Evolutionary conservation across 2,797 vertebrate species (phyloP).

Genomic region (Anabas testudineus): DNA sequence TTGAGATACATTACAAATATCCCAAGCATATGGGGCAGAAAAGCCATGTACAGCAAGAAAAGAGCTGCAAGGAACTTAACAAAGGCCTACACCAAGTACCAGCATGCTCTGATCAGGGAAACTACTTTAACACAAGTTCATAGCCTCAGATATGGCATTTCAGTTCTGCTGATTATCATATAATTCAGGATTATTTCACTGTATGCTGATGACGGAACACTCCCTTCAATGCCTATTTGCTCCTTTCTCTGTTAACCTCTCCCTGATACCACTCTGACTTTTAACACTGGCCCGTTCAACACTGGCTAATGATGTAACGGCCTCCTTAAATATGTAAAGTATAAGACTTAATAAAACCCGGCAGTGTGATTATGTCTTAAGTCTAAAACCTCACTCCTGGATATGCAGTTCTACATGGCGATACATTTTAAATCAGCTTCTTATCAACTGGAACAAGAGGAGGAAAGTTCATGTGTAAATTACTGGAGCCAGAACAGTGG

Average conservation of each 20-base stretch:
- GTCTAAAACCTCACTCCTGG: constrained; percentile 74
- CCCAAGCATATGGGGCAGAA: constrained; percentile 57
- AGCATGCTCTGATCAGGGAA: constrained; percentile 67
- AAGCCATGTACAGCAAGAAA: constrained; percentile 75
- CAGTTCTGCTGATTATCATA: constrained; percentile 75
- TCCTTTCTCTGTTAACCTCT: constrained; percentile 74
- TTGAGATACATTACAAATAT: constrained; percentile 66
- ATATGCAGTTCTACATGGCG: constrained; percentile 77
- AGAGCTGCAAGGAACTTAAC: constrained; percentile 66
- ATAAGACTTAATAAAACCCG: constrained; percentile 80
- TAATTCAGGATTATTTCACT: constrained; percentile 81
- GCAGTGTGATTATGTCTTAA: constrained; percentile 77
- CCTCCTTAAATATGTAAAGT: constrained; percentile 86
- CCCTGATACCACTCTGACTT: constrained; percentile 75
- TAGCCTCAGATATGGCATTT: constrained; percentile 62
- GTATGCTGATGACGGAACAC: constrained; percentile 71
- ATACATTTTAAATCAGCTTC: constrained; percentile 81
- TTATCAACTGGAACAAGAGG: constrained; percentile 77
- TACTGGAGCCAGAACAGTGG: constrained; percentile 63
- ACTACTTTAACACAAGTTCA: constrained; percentile 72
- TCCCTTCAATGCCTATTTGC: constrained; percentile 46
- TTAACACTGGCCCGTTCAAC: constrained; percentile 75
- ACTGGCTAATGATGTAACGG: constrained; percentile 82
- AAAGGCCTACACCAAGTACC: constrained; percentile 70
- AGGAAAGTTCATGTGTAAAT: constrained; percentile 80